These are phyloP conservation scores for Cerastis rubricosa DNA, from an alignment of 2,888 invertebrate species.

Conservation along the genomic window DNA sequence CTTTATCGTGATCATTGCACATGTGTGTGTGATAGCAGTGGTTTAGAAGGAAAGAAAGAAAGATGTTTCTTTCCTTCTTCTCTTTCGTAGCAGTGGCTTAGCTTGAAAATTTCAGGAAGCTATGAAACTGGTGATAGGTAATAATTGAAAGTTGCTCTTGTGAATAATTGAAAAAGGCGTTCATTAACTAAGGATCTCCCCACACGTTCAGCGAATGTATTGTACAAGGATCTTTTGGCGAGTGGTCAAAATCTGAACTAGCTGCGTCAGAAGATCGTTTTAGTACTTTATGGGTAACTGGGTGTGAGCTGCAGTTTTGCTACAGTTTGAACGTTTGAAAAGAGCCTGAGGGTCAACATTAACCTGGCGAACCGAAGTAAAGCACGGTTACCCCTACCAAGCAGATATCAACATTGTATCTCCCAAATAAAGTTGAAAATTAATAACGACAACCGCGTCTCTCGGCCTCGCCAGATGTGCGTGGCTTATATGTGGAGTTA, in stretches of 20 bases:
- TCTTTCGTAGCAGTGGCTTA: slow-evolving; percentile 39
- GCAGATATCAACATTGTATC: not conserved
- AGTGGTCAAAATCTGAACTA: not conserved
- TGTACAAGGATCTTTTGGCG: not conserved
- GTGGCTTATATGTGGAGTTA: not conserved
- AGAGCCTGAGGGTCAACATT: not conserved
- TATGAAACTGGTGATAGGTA: slow-evolving; percentile 41
- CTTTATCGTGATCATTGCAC: slow-evolving; percentile 53
- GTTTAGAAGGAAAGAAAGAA: slow-evolving; percentile 15
- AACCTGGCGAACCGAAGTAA: not conserved
- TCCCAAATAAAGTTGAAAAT: slow-evolving; percentile 1
- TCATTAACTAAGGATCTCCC: no score
- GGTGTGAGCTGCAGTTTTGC: not conserved
- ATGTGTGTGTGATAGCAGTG: slow-evolving; percentile 53
- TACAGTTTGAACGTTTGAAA: not conserved
- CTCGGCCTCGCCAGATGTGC: not conserved
- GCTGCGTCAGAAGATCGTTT: not conserved
- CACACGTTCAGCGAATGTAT: slow-evolving; percentile 5
- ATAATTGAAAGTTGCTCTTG: no score
- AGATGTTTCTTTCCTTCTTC: not conserved
- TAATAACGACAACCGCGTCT: not conserved
- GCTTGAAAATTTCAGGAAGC: slow-evolving; percentile 59
- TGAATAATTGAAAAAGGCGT: not conserved
- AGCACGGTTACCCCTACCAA: not conserved
- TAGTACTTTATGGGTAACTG: not conserved